phyloP scores from a whole-genome alignment of 2,888 invertebrate species.

The Mechanitis messenoides region DNA sequence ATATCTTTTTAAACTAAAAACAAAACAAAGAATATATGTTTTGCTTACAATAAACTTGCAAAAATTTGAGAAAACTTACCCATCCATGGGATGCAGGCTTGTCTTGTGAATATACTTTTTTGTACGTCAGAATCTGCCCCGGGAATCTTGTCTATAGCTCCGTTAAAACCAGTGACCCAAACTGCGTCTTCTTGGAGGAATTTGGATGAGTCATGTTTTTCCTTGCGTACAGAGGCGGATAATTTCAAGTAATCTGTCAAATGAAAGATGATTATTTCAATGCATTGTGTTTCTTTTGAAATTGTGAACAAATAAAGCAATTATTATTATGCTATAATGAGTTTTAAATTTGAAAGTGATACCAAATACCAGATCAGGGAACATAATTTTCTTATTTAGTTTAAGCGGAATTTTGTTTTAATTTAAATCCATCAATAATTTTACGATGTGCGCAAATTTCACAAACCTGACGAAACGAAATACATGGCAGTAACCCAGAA shows the following conservation, averaged over 20 bases:
- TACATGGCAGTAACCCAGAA: constrained; percentile 39
- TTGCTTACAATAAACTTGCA: too few species aligned
- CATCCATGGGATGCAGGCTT: constrained; percentile 58
- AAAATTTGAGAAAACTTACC: constrained; percentile 37
- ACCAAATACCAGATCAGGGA: too few species aligned
- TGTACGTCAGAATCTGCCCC: constrained; percentile 28
- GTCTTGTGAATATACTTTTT: constrained; percentile 41
- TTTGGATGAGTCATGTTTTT: constrained; percentile 7
- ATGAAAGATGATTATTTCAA: neutral
- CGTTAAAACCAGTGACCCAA: constrained; percentile 40
- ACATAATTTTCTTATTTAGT: too few species aligned
- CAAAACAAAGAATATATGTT: too few species aligned
- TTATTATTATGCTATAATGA: too few species aligned
- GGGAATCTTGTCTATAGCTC: constrained; percentile 34
- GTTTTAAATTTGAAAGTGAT: too few species aligned
- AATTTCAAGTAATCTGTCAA: constrained; percentile 22
- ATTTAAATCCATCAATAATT: too few species aligned
- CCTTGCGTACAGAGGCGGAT: constrained; percentile 15
- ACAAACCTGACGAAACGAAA: constrained; percentile 31
- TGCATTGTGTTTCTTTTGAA: too few species aligned
- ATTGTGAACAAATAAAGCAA: too few species aligned
- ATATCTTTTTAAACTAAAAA: too few species aligned
- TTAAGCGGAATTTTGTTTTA: too few species aligned
- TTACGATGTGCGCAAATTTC: too few species aligned
- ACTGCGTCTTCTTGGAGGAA: constrained; percentile 34